A percentile compares a stretch with the other conserved stretches of the same genome.
Conservation (phyloP, 2,888 invertebrate species). For the Luffia ferchaultella region DNA sequence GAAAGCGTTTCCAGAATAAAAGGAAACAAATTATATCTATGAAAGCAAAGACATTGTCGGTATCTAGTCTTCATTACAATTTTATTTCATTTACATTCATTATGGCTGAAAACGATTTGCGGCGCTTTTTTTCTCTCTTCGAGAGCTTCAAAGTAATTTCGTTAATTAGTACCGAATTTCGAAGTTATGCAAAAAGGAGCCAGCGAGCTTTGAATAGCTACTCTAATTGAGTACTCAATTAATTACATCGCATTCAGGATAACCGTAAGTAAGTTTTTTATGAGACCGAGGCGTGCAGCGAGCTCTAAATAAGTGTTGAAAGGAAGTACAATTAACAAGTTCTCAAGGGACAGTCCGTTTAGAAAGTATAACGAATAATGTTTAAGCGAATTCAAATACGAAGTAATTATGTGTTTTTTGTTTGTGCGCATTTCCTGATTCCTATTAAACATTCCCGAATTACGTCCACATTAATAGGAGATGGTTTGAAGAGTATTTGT, state of each 20-base stretch:
- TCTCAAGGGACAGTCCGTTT: background rate
- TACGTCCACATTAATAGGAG: too few relatives aligned
- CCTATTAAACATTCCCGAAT: too few relatives aligned
- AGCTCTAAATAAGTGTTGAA: background rate
- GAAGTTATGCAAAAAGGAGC: constrained; percentile 4
- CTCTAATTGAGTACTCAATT: constrained; percentile 7
- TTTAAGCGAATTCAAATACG: too few relatives aligned
- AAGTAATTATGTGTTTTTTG: too few relatives aligned
- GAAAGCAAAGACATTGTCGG: too few relatives aligned
- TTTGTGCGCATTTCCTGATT: too few relatives aligned
- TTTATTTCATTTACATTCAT: too few relatives aligned
- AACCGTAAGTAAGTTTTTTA: background rate
- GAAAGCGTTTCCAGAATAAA: too few relatives aligned
- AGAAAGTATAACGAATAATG: too few relatives aligned
- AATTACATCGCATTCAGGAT: constrained; percentile 6
- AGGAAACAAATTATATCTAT: too few relatives aligned
- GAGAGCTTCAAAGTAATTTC: background rate
- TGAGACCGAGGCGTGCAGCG: background rate
- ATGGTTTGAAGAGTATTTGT: too few relatives aligned
- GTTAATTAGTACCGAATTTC: background rate
- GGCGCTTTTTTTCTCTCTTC: background rate
- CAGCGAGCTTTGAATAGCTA: constrained; percentile 3
- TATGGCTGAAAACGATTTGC: background rate
- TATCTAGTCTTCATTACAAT: too few relatives aligned
- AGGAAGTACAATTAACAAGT: background rate